Percentiles rank a stretch among this genome's conserved stretches.
Conservation (phyloP, 2,888 invertebrate species). For the Cordylochernes scorpioides region DNA sequence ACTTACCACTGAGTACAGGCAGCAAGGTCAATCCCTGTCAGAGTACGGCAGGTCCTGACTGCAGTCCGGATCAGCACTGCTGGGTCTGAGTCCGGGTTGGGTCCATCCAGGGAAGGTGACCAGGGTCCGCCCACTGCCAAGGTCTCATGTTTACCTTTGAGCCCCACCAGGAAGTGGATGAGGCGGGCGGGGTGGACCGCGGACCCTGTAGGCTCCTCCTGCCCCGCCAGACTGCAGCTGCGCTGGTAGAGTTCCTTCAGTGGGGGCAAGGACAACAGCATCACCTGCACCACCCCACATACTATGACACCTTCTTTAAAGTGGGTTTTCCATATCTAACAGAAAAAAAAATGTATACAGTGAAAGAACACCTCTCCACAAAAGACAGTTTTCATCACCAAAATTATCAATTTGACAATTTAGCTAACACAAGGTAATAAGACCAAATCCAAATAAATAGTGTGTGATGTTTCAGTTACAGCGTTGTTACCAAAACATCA, state of each 20-base stretch:
- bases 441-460: too few species aligned
- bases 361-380: too few species aligned
- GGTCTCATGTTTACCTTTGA: constrained; percentile 63
- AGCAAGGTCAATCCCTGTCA: constrained; percentile 76
- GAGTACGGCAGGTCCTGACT: constrained; percentile 62
- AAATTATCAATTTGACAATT: too few species aligned
- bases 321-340: too few species aligned
- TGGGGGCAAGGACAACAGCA: constrained; percentile 63
- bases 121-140: constrained; percentile 93
- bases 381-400: too few species aligned
- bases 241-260: constrained; percentile 60
- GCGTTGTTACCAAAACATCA: too few species aligned
- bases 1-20: constrained; percentile 80
- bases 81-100: constrained; percentile 63
- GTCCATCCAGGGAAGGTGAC: constrained; percentile 79
- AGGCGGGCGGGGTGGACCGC: constrained; percentile 62
- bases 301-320: too few species aligned
- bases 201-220: constrained; percentile 31
- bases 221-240: constrained; percentile 33
- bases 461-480: too few species aligned
- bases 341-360: too few species aligned
- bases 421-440: too few species aligned
- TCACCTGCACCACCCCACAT: constrained; percentile 40
- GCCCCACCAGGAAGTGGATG: constrained; percentile 70
- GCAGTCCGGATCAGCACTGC: constrained; percentile 76